Percentiles rank a stretch among this genome's conserved stretches.
These are phyloP conservation scores for Epinephelus lanceolatus DNA, from an alignment of 2,113 vertebrate species.

Conservation along the genomic window DNA sequence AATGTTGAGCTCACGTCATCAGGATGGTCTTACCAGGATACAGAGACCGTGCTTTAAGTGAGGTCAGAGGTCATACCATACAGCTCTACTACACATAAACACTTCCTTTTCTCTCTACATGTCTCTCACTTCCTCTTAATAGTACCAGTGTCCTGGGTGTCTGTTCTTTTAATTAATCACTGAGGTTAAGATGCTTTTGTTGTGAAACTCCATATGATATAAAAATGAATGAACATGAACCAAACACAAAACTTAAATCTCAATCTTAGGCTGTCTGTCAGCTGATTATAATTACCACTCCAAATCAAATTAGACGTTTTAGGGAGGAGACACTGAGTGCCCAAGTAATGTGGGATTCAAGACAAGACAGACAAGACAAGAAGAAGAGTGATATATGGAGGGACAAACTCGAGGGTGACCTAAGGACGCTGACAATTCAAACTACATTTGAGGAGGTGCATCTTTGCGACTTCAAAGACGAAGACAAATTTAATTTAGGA, in stretches of 20 bases:
- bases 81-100: too few relatives aligned
- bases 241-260: background rate
- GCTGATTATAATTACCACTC: constrained; percentile 46
- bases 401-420: background rate
- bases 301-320: constrained; percentile 55
- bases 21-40: too few relatives aligned
- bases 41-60: too few relatives aligned
- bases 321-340: constrained; percentile 36
- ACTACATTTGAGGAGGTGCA: background rate
- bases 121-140: background rate
- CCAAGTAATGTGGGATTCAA: background rate
- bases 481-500: constrained; percentile 50
- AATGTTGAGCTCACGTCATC: too few relatives aligned
- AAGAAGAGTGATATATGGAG: constrained; percentile 10
- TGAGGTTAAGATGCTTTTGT: background rate
- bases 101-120: too few relatives aligned
- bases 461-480: constrained; percentile 5
- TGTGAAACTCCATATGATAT: background rate
- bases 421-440: background rate
- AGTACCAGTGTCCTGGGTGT: background rate
- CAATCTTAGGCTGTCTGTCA: constrained; percentile 10
- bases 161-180: background rate
- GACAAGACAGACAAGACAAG: background rate
- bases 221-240: background rate
- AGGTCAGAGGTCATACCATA: too few relatives aligned